Base-by-base conservation (phyloP, 2,888 invertebrate genomes). In the Thymelicus lineola region DNA sequence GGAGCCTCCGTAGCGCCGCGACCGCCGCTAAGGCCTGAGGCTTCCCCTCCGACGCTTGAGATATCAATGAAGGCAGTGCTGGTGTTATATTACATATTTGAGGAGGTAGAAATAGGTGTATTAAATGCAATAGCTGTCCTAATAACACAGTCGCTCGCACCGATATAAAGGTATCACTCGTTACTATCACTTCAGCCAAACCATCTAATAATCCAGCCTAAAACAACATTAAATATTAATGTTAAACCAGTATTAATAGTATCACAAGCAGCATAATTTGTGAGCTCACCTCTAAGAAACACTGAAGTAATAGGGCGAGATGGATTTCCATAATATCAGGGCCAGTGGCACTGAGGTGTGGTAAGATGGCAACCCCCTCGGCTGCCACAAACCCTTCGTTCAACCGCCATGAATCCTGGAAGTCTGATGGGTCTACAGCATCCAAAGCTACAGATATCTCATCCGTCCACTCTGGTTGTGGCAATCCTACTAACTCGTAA, bases 331-430 rank as follows among this genome's bases (percentile, higher is more conserved):
- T 96, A 75, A 98, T 96, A 89, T 98, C 98, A 14, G 98, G 97
- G 72, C 98, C 97, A 73, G 95, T 96, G 76, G 96, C 96, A 64
- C 97, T 96, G 73, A 98, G 94, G 85, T 98, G 97, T 73, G 98
- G 98, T 86, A 99, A 90, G 78, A 98, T 96, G 67, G 95, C 95
- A 71, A 95, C 95, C 60, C 98, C 98, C 92, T 99, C 99, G 70
- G 97, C 97, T 14, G 97, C 98, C n/a, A 99, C 97, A 86, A 99
- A 99, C 46, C 98, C 99, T 86, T 98, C 98, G 78, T 96, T 96
- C 36, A 99, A 90, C 77, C 97, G 95, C 98, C 98, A 99, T 0
- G 96, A 95, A 75, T 98, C 97, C 83, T 96, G 96, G 79, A 96
- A 96, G 85, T 96, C 96, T 35, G 97, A 96, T 4, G 98, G 98